phyloP scores from a whole-genome alignment of 2,797 vertebrate species.

The Tinamus major region DNA sequence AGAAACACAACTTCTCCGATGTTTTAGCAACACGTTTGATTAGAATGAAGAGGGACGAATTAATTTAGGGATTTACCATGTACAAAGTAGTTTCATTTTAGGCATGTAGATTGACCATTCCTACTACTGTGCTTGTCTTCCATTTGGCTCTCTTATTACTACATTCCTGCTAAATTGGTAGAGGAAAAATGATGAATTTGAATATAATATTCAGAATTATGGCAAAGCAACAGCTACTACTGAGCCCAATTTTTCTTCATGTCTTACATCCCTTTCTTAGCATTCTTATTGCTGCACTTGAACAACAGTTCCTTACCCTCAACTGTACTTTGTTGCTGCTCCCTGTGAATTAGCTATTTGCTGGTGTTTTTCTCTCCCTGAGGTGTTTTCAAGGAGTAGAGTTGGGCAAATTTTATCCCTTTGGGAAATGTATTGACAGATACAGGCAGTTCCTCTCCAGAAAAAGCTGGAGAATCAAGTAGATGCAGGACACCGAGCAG shows the following conservation, averaged over 20 bases:
- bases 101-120: background rate
- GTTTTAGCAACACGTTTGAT: background rate
- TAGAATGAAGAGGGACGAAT: background rate
- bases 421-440: background rate
- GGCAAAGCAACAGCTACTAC: background rate
- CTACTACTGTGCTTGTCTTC: background rate
- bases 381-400: background rate
- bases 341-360: background rate
- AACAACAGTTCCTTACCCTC: background rate
- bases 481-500: background rate
- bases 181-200: background rate
- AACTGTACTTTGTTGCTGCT: background rate
- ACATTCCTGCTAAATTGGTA: background rate
- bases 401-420: background rate
- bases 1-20: accelerated
- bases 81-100: background rate
- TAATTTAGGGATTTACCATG: background rate
- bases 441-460: background rate
- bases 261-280: background rate
- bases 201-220: background rate
- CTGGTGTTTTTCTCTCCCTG: background rate
- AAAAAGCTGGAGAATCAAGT: background rate
- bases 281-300: background rate
- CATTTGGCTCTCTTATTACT: background rate
- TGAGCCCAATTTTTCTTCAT: background rate